A percentile compares a stretch with the other conserved stretches of the same genome.
These are phyloP conservation scores for Cephus rjabovi DNA, from an alignment of 2,888 invertebrate species.

Conservation along the genomic window DNA sequence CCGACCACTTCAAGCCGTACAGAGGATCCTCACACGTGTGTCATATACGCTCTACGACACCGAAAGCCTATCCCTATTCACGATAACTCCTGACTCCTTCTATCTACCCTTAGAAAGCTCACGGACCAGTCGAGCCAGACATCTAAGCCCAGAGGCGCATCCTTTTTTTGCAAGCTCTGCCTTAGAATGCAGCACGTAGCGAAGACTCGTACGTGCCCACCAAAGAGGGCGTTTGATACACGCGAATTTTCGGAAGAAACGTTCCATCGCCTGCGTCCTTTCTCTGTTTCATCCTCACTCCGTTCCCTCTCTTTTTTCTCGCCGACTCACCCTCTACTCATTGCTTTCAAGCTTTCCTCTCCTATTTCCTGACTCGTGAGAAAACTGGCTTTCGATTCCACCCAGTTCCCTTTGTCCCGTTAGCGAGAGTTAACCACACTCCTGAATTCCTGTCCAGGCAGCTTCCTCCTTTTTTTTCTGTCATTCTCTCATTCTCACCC, in stretches of 20 bases:
- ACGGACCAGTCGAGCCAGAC: background rate
- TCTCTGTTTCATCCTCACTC: background rate
- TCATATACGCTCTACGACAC: background rate
- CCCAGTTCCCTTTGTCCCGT: background rate
- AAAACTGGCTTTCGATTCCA: background rate
- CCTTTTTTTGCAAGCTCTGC: background rate
- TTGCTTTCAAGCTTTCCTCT: background rate
- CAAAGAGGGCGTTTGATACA: background rate
- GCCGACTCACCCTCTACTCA: background rate
- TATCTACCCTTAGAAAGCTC: conserved; percentile 1
- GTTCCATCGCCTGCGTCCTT: background rate
- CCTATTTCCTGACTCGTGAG: background rate
- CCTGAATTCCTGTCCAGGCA: background rate
- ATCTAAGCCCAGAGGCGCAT: conserved; percentile 5
- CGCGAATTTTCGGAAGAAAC: background rate
- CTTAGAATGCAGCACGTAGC: background rate
- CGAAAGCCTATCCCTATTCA: background rate
- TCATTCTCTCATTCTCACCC: background rate
- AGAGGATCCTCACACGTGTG: background rate
- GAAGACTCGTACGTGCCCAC: background rate
- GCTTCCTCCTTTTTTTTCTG: background rate
- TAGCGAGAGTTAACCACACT: background rate
- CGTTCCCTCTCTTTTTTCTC: background rate
- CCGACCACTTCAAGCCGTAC: conserved; percentile 10
- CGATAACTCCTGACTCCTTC: background rate